Evolutionary conservation across 2,113 vertebrate species (phyloP), one percentile per base, ranked within the genome.

Genomic region (Limanda limanda): DNA sequence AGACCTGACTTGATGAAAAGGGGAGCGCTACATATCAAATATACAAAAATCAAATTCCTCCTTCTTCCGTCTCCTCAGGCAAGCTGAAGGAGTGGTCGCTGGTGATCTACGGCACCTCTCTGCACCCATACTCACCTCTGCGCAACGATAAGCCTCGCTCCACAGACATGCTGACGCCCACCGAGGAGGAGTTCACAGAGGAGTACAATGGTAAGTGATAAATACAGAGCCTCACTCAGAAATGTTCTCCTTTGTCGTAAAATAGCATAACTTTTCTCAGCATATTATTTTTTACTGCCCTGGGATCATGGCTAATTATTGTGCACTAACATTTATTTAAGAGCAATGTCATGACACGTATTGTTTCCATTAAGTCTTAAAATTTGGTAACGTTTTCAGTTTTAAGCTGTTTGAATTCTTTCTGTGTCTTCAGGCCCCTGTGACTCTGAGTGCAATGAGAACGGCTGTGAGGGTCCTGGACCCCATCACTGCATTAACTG

Each of bases 31-130:
- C 31, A 31, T 31, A 31, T 31, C 6, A 31, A 31, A 31, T 31
- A 7, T 31, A 82, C 40, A 42, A 42, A 42, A 42, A 42, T 37
- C 35, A 2, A 37, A 71, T 21, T 27, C 51, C 10, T 21, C 25
- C 27, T 25, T 20, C 2, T 17, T 20, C n/a, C 74, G 24, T 83
- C 69, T 84, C 61, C 20, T 54, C 73, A 99, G 98, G 98, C 40
- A 99, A 99, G 91, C 94, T 99, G 89, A 99, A 99, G 91, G 97
- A 99, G 88, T 99, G 97, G 97, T 98, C 98, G 3, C 91, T 99
- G 89, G 96, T 99, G 68, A 94, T 99, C 7, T 99, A 99, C 66
- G 98, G 98, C 57, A 99, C 98, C 17, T 97, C 97, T 0, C 92
- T 96, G 62, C 97, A 99, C 86, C 98, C 98, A 0, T 99, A 99